Evolutionary conservation across 2,113 vertebrate species (phyloP).

Genomic region (Microcebus jonahi): DNA sequence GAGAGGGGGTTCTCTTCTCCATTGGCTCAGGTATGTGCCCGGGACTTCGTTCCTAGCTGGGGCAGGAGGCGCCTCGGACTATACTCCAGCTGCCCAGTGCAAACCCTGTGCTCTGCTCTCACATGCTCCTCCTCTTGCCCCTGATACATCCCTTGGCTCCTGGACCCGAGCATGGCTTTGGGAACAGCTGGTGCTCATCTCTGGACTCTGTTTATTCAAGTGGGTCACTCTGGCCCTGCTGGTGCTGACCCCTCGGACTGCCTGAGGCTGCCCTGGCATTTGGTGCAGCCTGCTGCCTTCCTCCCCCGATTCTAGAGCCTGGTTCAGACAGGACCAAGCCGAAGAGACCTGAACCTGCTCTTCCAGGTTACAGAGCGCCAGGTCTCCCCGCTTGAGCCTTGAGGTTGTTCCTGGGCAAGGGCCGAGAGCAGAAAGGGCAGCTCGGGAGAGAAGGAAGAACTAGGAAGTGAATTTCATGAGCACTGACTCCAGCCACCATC

Average conservation of each 20-base stretch:
- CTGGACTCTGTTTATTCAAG: constrained; percentile 12
- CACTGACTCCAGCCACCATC: not conserved
- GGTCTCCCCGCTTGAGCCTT: not conserved
- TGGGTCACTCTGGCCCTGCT: not conserved
- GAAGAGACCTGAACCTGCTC: not conserved
- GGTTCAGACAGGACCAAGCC: not conserved
- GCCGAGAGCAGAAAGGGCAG: not conserved
- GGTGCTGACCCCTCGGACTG: not conserved
- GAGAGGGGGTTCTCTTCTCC: not conserved
- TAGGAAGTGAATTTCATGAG: not conserved
- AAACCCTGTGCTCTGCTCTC: not conserved
- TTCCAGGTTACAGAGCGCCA: not conserved
- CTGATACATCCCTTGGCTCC: not conserved
- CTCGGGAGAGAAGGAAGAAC: not conserved
- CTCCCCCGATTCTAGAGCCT: not conserved
- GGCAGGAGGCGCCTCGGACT: not conserved
- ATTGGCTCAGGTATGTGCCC: not conserved
- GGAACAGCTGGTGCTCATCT: not conserved
- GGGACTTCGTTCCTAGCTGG: not conserved
- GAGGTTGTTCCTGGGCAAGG: not conserved
- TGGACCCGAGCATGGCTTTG: not conserved
- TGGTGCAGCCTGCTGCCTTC: not conserved
- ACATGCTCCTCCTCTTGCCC: not conserved
- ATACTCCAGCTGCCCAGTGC: not conserved
- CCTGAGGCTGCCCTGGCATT: not conserved